Evolutionary conservation across 2,888 invertebrate genomes (phyloP), one percentile per base, ranked within the genome.

Genomic region (Cerastis rubricosa): DNA sequence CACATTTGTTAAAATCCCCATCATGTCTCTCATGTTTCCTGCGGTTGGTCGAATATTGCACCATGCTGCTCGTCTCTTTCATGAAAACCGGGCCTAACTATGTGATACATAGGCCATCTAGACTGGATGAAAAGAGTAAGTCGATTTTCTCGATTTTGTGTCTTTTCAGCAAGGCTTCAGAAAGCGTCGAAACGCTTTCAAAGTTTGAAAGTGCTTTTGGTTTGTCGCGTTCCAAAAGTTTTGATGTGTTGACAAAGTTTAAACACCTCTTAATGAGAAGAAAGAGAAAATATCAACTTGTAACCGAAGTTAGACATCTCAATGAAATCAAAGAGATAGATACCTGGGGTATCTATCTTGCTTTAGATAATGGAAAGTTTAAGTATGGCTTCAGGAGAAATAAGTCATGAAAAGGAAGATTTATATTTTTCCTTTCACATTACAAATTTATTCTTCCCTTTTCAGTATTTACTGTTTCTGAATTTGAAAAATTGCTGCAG

Each of bases 131-230:
- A 77, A 70, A 40, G 40, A 29, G 6, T 35, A 22, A n/a, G 43
- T 73, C 17, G 35, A 67, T 54, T 82, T 81, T 64, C 63, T 71
- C 22, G 17, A 74, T 75, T 65, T 72, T 71, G 40, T 22, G 19
- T 68, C 67, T 66, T 69, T 69, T 59, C 74, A 84, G 54, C 7
- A n/a, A 45, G 14, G 9, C 17, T 25, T 45, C 35, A 43, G 61
- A 51, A 71, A 14, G 35, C 54, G 51, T 45, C 54, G 65, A 66
- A 43, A 9, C 11, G 54, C 68, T 81, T 83, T 68, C 54, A 66
- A 61, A 83, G 51, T 83, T 72, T 64, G 29, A 5, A 54, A 82
- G 63, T 57, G 78, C 57, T 67, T 83, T 59, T 29, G 19, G 43
- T 59, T 59, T 19, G 59, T 61, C 78, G 59, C 40, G 45, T 22